Base-by-base conservation (phyloP, 2,113 vertebrate genomes). In the Eulacestoma nigropectus region DNA sequence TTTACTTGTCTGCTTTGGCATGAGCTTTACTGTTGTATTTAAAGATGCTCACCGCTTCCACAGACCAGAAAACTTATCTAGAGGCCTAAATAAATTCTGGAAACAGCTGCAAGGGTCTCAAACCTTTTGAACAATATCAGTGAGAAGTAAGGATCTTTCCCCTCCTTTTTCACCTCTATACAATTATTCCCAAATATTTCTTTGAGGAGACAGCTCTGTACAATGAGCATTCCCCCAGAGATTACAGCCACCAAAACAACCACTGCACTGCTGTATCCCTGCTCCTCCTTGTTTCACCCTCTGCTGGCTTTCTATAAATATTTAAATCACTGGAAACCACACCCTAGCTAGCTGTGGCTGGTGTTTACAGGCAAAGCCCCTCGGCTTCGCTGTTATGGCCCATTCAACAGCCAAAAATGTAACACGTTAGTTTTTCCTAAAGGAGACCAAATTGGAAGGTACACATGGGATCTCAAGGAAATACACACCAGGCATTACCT, bases 241-340 rank as follows among this genome's bases (percentile, higher is more conserved):
- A 81, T 87, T 25, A 50, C 69, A 88, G 77, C 21, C 17, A 53
- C 77, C 12, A 65, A 56, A 8, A 77, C 35, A 62, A 62, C 21
- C 19, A 41, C 32, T 70, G 39, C 23, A 14, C 53, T 72, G 20
- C 60, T 57, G 79, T 32, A 76, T 56, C 13, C 21, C 6, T 2
- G 13, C 10, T 12, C 5, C 13, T 18, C 69, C 47, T 56, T 9
- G 22, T 83, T 95, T 93, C 70, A 56, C 59, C 65, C 72, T 95
- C 80, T 87, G 49, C 22, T 90, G 73, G 68, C 75, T 68, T 80
- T 59, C 59, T 94, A 0, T 76, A 92, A 95, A 87, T 78, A 84
- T 89, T 89, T 84, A 92, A 97, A 94, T 73, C 15, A 69, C 23
- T 49, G 67, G 16, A 63, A 67, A 85, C 47, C 88, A 90, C 92